Conservation (phyloP, 1,140 invertebrate genomes). For the Drosophila ironensis region DNA sequence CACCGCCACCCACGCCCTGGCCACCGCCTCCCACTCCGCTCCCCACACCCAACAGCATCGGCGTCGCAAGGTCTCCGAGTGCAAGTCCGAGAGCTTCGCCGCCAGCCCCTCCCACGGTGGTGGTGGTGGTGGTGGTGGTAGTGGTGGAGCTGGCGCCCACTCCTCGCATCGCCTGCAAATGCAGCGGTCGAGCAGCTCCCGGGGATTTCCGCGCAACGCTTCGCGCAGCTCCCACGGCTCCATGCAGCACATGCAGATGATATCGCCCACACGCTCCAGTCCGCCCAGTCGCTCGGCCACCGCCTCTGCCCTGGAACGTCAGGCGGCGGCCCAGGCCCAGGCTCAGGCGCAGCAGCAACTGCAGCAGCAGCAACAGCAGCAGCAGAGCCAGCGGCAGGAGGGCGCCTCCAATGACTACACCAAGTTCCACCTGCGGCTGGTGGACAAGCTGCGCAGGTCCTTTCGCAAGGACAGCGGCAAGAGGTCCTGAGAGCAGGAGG, state of each 20-base stretch:
- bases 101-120: conserved; percentile 86
- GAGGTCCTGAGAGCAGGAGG: conserved; percentile 71
- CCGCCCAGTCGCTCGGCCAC: conserved; percentile 61
- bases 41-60: conserved; percentile 79
- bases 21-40: conserved; percentile 50
- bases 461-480: conserved; percentile 86
- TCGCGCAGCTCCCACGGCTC: conserved; percentile 84
- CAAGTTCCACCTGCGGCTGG: conserved; percentile 92
- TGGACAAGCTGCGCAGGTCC: conserved; percentile 91
- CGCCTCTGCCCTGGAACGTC: conserved; percentile 60
- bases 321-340: conserved; percentile 84
- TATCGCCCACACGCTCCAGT: conserved; percentile 84
- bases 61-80: conserved; percentile 90
- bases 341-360: conserved; percentile 81
- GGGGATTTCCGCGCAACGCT: conserved; percentile 83
- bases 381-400: conserved; percentile 81
- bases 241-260: conserved; percentile 86
- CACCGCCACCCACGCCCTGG: conserved; percentile 68
- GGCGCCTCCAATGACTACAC: conserved; percentile 85
- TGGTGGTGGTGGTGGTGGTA: conserved; percentile 83
- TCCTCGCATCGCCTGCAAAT: conserved; percentile 83
- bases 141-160: conserved; percentile 85
- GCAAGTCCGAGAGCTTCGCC: conserved; percentile 89
- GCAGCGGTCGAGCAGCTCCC: conserved; percentile 70
- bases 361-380: conserved; percentile 83